These are phyloP conservation scores for Pterocles burchelli DNA, from an alignment of 2,113 vertebrate genomes.

Conservation along the genomic window DNA sequence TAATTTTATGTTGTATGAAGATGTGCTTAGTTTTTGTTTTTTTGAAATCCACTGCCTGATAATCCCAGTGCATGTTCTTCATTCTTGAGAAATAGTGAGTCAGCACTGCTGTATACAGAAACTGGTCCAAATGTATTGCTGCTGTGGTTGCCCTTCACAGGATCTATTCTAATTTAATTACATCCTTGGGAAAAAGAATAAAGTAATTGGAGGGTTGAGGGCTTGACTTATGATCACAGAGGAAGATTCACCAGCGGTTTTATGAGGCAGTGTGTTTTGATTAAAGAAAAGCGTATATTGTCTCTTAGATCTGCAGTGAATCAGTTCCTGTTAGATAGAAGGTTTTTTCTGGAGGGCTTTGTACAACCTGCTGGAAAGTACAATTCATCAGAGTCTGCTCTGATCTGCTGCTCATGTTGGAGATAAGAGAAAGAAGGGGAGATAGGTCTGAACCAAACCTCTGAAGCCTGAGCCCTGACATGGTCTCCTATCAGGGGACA, in stretches of 20 bases:
- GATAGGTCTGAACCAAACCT: not conserved
- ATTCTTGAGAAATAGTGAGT: not conserved
- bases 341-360: not conserved
- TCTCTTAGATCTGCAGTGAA: not conserved
- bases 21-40: not conserved
- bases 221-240: not conserved
- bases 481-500: not conserved
- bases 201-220: not conserved
- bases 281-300: not conserved
- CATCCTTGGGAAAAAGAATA: not conserved
- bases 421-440: constrained; percentile 19
- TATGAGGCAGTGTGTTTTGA: not conserved
- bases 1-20: not conserved
- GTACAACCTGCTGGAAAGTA: constrained; percentile 9
- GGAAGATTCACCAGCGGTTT: not conserved
- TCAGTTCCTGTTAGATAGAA: not conserved
- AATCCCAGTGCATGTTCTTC: not conserved
- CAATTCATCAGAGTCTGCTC: not conserved
- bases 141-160: not conserved
- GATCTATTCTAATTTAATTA: not conserved
- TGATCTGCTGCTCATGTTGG: not conserved
- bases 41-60: not conserved
- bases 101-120: not conserved
- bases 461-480: not conserved
- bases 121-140: too few species aligned